Percentiles rank a stretch among this genome's conserved stretches.
Evolutionary conservation across 2,797 vertebrate species (phyloP).

Genomic region (Holocentrus rufus): DNA sequence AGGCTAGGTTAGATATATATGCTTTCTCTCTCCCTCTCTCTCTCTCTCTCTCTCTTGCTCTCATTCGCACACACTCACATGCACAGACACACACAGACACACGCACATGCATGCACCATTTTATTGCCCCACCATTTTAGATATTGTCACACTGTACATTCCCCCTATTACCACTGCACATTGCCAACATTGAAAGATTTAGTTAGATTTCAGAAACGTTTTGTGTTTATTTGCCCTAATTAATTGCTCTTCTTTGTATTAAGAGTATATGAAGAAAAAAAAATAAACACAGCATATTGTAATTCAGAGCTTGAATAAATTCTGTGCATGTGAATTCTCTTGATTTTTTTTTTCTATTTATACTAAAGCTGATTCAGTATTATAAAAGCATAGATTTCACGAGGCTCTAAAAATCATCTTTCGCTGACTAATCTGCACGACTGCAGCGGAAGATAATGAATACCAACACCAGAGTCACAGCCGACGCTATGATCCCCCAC

Average conservation of each 20-base stretch:
- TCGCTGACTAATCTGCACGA: slow-evolving; percentile 79
- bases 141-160: slow-evolving; percentile 59
- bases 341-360: slow-evolving; percentile 35
- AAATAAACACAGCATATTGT: neutral
- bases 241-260: slow-evolving; percentile 34
- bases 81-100: slow-evolving; percentile 32
- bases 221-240: slow-evolving; percentile 21
- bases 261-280: slow-evolving; percentile 12
- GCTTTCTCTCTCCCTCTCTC: slow-evolving; percentile 52
- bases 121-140: slow-evolving; percentile 69
- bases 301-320: slow-evolving; percentile 16
- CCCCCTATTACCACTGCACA: slow-evolving; percentile 18
- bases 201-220: neutral
- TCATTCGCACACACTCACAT: slow-evolving; percentile 19
- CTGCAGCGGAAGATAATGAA: slow-evolving; percentile 79
- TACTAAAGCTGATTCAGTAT: slow-evolving; percentile 51
- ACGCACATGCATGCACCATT: slow-evolving; percentile 55
- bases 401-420: slow-evolving; percentile 70
- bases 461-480: slow-evolving; percentile 69
- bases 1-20: slow-evolving; percentile 72
- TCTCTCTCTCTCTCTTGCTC: slow-evolving; percentile 35
- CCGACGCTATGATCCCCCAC: slow-evolving; percentile 70
- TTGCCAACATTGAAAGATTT: slow-evolving; percentile 13
- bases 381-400: slow-evolving; percentile 67
- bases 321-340: slow-evolving; percentile 11